Evolutionary conservation across 37 sponge, comb jelly and placozoan species (phyloP).

Genomic region (Chondrilla cf. caribensis): DNA sequence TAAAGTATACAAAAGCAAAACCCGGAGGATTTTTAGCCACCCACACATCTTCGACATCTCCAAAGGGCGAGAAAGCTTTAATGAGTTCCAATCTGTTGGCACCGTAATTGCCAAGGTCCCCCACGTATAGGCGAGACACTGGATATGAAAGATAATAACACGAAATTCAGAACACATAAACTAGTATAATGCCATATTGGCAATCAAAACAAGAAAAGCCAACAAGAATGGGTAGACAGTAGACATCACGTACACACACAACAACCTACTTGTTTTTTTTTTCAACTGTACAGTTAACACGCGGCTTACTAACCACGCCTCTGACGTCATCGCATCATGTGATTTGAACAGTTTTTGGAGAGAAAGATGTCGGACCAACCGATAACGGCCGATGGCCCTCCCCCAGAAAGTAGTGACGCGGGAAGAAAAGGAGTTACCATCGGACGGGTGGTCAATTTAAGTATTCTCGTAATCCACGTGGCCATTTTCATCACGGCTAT

Average conservation of each 20-base stretch:
- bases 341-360: too few relatives aligned
- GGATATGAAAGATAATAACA: background rate
- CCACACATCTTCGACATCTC: slow-evolving; percentile 70
- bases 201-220: too few relatives aligned
- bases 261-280: too few relatives aligned
- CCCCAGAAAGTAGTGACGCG: too few relatives aligned
- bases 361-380: too few relatives aligned
- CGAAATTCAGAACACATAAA: background rate
- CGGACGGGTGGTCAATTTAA: slow-evolving; percentile 46
- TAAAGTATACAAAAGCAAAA: slow-evolving; percentile 82
- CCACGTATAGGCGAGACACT: slow-evolving; percentile 63
- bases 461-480: slow-evolving; percentile 28
- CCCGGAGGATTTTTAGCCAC: slow-evolving; percentile 86
- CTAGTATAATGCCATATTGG: background rate
- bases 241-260: too few relatives aligned
- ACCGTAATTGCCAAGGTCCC: slow-evolving; percentile 54
- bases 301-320: too few relatives aligned
- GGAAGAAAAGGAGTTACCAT: slow-evolving; percentile 26
- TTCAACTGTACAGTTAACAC: too few relatives aligned
- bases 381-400: too few relatives aligned
- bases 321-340: too few relatives aligned
- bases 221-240: too few relatives aligned
- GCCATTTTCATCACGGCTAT: slow-evolving; percentile 38
- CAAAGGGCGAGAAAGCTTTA: slow-evolving; percentile 39
- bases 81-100: slow-evolving; percentile 63